phyloP scores from a whole-genome alignment of 2,797 vertebrate species.

The Neosalanx taihuensis region DNA sequence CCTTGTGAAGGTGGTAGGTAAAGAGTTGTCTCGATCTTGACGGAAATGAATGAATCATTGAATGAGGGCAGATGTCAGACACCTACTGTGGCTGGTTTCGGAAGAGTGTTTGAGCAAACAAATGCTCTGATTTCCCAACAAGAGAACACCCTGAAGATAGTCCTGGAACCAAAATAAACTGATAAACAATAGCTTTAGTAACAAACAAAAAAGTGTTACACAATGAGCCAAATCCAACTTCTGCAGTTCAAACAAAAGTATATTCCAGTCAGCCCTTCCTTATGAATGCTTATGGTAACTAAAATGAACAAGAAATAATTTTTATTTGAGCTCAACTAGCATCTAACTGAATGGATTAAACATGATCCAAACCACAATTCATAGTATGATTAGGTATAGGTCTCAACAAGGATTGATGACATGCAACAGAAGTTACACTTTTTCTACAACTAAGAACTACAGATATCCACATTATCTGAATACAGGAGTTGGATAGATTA shows the following conservation, averaged over 20 bases:
- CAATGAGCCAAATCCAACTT: not conserved
- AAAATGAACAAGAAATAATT: not conserved
- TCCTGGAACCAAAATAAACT: not conserved
- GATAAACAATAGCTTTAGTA: not conserved
- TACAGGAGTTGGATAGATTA: not conserved
- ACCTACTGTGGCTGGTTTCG: constrained; percentile 64
- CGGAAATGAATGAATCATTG: constrained; percentile 36
- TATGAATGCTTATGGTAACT: not conserved
- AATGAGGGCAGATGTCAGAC: constrained; percentile 34
- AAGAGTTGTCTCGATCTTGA: not conserved
- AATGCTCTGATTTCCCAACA: constrained; percentile 57
- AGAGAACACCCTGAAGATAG: constrained; percentile 21
- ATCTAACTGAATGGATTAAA: too few species aligned
- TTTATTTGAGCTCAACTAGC: not conserved
- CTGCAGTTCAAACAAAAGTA: not conserved
- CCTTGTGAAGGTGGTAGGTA: not conserved
- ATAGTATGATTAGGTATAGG: too few species aligned
- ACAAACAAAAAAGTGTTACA: not conserved
- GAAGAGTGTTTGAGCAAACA: constrained; percentile 41
- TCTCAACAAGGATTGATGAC: not conserved
- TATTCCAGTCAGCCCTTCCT: not conserved
- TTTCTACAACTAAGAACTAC: not conserved
- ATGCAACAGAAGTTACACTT: not conserved
- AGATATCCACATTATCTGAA: too few species aligned
- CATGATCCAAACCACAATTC: too few species aligned